Evolutionary conservation across 2,888 invertebrate species (phyloP).

Genomic region (Orthosia gracilis): DNA sequence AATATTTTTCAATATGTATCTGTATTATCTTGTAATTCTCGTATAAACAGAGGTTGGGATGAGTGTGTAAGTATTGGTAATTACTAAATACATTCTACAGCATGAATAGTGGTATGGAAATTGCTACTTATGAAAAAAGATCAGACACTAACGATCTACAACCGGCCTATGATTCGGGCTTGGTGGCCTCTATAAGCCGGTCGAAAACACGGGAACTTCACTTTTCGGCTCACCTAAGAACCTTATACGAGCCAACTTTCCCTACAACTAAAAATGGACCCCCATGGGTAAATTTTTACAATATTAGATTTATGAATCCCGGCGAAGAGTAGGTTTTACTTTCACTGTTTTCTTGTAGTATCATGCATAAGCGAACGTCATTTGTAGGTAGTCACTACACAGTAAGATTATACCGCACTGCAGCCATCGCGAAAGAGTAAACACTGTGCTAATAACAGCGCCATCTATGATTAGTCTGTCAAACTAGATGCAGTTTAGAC

Average conservation of each 20-base stretch:
- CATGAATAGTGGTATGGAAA: not conserved
- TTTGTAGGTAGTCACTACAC: not conserved
- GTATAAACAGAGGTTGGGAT: not conserved
- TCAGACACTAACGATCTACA: not conserved
- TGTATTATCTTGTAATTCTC: not conserved
- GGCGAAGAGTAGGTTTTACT: not conserved
- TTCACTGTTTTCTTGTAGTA: not conserved
- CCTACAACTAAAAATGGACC: too few relatives aligned
- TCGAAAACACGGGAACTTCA: not conserved
- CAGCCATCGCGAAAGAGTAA: not conserved
- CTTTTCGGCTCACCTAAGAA: not conserved
- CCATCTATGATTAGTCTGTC: conserved; percentile 8
- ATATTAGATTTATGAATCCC: not conserved
- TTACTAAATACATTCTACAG: not conserved
- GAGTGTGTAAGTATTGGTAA: not conserved
- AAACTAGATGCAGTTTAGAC: conserved; percentile 1
- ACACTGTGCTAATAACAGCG: not conserved
- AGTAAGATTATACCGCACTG: not conserved
- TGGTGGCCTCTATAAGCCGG: not conserved
- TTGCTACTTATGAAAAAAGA: not conserved
- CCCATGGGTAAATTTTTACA: not conserved
- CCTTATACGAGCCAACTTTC: not conserved
- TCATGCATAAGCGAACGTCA: too few relatives aligned
- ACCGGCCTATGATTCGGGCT: not conserved
- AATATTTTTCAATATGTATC: not conserved